Evolutionary conservation across 92 coral and sea anemone species (phyloP), one percentile per base, ranked within the genome.

Genomic region (Zoanthus gigantus): DNA sequence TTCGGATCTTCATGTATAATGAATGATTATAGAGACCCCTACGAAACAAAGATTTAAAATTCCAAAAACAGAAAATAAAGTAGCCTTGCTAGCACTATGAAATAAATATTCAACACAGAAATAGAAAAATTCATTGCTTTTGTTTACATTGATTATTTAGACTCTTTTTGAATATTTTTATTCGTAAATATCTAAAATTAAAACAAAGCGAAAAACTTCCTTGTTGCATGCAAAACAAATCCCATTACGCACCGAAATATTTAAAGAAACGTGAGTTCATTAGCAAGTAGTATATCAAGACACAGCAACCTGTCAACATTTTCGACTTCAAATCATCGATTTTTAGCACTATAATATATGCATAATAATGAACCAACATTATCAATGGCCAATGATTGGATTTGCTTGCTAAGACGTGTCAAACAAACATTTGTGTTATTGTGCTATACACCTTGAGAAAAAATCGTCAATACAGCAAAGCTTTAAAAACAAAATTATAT

Each of bases 371-470:
- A 81, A 45, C 30, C 9, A 78, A 23, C 48, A 61, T 29, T 46
- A 66, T 68, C 60, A 48, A n/a, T 66, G 58, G 60, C 85, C 74
- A 81, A 81, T 66, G 76, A 81, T 73, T 66, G 63, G 45, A 30
- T 31, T 46, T 45, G 13, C 30, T 6, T 7, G 23, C 45, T 17
- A 23, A 50, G 16, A 44, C 71, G 58, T 60, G 57, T 69, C 17
- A 69, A 80, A 80, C 28, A 30, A 65, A n/a, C 85, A 81, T 45
- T 18, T 18, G 29, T 47, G 23, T 81, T 37, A 37, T 2, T 23
- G 23, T 23, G 23, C 23, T 81, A 14, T 30, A 23, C 46, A 50
- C 60, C 52, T 67, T 60, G n/a, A 18, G 60, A 6, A 65, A 31
- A 81, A 81, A 47, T 65, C 29, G 16, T 3, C 18, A 66, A n/a